Conservation (phyloP, 2,797 vertebrate species). For the Onychomys arenicola region DNA sequence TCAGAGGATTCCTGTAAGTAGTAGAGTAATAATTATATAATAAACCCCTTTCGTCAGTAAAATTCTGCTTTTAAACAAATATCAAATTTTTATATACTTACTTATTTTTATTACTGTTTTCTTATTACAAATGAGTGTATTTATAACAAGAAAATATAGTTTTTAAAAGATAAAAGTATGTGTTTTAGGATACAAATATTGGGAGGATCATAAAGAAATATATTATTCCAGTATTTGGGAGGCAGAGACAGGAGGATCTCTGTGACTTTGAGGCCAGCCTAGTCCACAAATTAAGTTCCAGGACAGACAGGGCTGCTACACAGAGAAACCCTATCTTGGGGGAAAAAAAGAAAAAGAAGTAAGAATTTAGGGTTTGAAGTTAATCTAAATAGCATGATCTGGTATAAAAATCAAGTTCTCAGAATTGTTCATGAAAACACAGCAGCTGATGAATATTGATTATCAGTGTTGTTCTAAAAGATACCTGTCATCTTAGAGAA, state of each 20-base stretch:
- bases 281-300: neutral
- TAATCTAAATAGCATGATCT: neutral
- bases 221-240: neutral
- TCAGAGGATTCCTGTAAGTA: neutral
- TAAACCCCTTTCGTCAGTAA: neutral
- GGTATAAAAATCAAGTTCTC: neutral
- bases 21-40: neutral
- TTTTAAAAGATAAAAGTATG: neutral
- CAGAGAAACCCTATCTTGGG: neutral
- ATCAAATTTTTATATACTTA: neutral
- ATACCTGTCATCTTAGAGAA: slow-evolving; percentile 10
- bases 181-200: neutral
- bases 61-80: neutral
- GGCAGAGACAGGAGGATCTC: neutral
- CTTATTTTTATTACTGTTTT: neutral
- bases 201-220: neutral
- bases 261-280: neutral
- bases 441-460: neutral
- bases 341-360: neutral
- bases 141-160: neutral
- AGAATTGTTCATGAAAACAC: neutral
- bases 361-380: neutral
- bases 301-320: neutral
- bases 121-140: neutral
- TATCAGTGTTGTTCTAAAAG: slow-evolving; percentile 11